Conservation (phyloP, 2,888 invertebrate species). For the Tryphoninae sp. region DNA sequence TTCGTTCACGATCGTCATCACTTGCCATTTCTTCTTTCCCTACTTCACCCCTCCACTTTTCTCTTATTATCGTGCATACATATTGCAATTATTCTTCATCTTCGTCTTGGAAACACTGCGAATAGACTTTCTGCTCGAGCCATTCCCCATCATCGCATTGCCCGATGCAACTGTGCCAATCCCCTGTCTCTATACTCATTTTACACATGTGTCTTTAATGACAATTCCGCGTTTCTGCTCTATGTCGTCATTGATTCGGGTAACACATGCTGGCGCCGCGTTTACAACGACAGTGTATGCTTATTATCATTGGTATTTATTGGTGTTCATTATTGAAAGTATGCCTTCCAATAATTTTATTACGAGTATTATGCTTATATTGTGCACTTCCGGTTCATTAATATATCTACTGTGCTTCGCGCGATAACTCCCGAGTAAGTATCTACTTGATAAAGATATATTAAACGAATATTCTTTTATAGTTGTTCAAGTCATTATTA, state of each 20-base stretch:
- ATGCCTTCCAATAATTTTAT: constrained; percentile 1
- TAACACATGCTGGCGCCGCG: constrained; percentile 66
- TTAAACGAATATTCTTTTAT: no score
- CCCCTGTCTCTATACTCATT: constrained; percentile 60
- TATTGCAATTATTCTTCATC: background rate
- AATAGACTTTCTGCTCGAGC: constrained; percentile 13
- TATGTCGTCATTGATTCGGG: constrained; percentile 72
- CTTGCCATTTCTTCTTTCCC: constrained; percentile 57
- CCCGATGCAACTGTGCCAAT: constrained; percentile 33
- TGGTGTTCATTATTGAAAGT: constrained; percentile 1
- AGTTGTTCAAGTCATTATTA: no score
- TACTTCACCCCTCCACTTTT: constrained; percentile 59
- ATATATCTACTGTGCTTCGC: no score
- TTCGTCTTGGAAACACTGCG: constrained; percentile 10
- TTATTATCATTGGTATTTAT: background rate
- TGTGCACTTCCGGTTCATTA: no score
- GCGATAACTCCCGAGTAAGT: no score
- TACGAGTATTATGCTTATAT: no score
- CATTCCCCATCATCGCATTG: constrained; percentile 23
- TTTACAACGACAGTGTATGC: constrained; percentile 1
- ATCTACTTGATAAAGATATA: no score
- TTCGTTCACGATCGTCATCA: constrained; percentile 48
- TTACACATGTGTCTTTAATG: constrained; percentile 72
- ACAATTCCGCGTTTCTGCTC: constrained; percentile 69
- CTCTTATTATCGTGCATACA: constrained; percentile 16